Base-by-base conservation (phyloP, 2,113 vertebrate genomes). In the Scatophagus argus region DNA sequence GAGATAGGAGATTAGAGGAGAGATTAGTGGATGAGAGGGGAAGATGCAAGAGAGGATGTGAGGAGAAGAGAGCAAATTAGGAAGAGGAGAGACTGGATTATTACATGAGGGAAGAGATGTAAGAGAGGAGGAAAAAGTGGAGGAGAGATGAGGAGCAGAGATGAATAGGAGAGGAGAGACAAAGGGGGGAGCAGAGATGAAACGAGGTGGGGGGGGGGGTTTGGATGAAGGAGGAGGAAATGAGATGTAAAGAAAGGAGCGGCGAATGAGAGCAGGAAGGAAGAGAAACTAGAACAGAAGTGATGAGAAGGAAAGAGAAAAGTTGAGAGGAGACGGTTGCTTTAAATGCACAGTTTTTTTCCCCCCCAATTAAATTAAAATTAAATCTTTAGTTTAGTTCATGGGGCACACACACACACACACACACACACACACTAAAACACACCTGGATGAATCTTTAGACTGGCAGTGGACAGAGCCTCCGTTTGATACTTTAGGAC, bases 11-110 rank as follows among this genome's bases (percentile, higher is more conserved):
- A 80, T 74, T n/a, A n/a, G 66, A 79, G 66, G 77, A 49, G 70
- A 90, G 80, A 82, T 84, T 88, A 77, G 29, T 19, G 67, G 74
- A 79, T 23, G 52, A 69, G 55, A 49, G 43, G 77, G 54, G 31
- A n/a, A 62, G 47, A 47, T 8, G n/a, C 19, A n/a, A 4, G 6
- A 46, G 39, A 58, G 51, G 60, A 41, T 23, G 66, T 34, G 46
- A 66, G 55, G 58, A 68, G 43, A 64, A 61, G 17, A 43, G 27
- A 77, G 56, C 21, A 77, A 38, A 0, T 54, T 34, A 25, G 29
- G 29, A 34, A 43, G 21, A 61, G n/a, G 39, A 51, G 13, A 47
- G 38, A 41, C 43, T 13, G 49, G 74, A 41, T 68, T 60, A 77
- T 7, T 77, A 38, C 19, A 56, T 56, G 39, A 63, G 23, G 31